These are phyloP conservation scores for Scaptomyza montana DNA, from an alignment of 1,140 invertebrate genomes.

Conservation along the genomic window DNA sequence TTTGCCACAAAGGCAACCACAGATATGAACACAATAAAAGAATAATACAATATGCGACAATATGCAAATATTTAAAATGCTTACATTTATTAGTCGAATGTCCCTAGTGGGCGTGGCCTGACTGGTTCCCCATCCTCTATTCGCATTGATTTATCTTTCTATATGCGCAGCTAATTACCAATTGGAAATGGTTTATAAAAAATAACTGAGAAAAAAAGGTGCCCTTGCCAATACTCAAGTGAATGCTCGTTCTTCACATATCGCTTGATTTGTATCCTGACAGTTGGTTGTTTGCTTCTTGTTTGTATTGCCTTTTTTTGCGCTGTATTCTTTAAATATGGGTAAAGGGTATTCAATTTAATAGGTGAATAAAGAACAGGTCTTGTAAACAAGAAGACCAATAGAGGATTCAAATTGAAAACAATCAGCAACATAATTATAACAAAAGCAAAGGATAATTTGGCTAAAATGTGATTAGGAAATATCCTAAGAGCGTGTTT, in stretches of 20 bases:
- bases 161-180: slow-evolving; percentile 5
- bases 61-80: background rate
- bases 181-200: background rate
- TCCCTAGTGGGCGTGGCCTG: too few relatives aligned
- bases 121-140: too few relatives aligned
- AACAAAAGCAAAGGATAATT: too few relatives aligned
- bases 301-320: background rate
- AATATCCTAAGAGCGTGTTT: too few relatives aligned
- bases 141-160: background rate
- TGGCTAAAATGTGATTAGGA: too few relatives aligned
- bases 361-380: too few relatives aligned
- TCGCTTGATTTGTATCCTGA: slow-evolving; percentile 18
- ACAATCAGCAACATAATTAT: too few relatives aligned
- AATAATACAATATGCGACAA: background rate
- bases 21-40: background rate
- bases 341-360: background rate
- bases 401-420: too few relatives aligned
- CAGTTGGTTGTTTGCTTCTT: background rate
- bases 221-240: slow-evolving; percentile 1
- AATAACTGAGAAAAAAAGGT: background rate
- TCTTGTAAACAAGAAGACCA: too few relatives aligned
- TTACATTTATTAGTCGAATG: background rate
- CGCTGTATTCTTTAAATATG: background rate
- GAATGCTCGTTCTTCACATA: background rate
- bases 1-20: background rate